phyloP scores from a whole-genome alignment of 2,113 vertebrate genomes.

The Haplotaxodon microlepis region DNA sequence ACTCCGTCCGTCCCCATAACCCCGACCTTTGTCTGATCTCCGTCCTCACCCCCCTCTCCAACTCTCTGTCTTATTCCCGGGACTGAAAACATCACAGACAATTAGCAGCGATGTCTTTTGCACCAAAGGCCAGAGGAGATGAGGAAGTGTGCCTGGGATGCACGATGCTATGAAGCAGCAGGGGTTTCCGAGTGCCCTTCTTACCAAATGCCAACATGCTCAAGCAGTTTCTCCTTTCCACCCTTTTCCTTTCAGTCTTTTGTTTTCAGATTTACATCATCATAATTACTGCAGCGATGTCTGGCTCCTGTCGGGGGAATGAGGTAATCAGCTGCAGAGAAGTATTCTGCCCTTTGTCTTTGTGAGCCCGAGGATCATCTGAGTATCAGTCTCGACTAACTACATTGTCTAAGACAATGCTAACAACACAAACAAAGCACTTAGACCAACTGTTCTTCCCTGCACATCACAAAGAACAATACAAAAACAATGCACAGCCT shows the following conservation, averaged over 20 bases:
- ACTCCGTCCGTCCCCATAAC: not conserved
- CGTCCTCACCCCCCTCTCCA: not conserved
- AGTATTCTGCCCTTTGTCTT: slow-evolving; percentile 30
- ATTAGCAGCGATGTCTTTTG: slow-evolving; percentile 12
- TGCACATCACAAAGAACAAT: not conserved
- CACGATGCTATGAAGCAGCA: not conserved
- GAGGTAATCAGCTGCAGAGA: slow-evolving; percentile 6
- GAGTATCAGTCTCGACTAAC: not conserved
- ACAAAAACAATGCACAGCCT: slow-evolving; percentile 6
- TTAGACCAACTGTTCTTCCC: slow-evolving; percentile 17
- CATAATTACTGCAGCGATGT: slow-evolving; percentile 12
- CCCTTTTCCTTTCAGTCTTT: slow-evolving; percentile 3
- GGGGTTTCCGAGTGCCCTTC: slow-evolving; percentile 36
- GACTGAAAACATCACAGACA: slow-evolving; percentile 41
- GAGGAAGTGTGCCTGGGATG: slow-evolving; percentile 28
- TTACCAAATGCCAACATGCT: slow-evolving; percentile 48
- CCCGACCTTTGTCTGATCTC: slow-evolving; percentile 31
- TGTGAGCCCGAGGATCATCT: slow-evolving; percentile 12
- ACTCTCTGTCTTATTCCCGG: not conserved
- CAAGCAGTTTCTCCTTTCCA: slow-evolving; percentile 19
- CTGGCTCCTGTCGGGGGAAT: not conserved
- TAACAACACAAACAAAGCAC: slow-evolving; percentile 14
- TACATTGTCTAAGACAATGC: slow-evolving; percentile 34
- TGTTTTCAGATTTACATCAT: slow-evolving; percentile 53
- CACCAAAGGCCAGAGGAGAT: slow-evolving; percentile 32